Percentiles rank a stretch among this genome's conserved stretches.
These are phyloP conservation scores for Aphidius ervi DNA, from an alignment of 1,140 invertebrate species.

Conservation along the genomic window DNA sequence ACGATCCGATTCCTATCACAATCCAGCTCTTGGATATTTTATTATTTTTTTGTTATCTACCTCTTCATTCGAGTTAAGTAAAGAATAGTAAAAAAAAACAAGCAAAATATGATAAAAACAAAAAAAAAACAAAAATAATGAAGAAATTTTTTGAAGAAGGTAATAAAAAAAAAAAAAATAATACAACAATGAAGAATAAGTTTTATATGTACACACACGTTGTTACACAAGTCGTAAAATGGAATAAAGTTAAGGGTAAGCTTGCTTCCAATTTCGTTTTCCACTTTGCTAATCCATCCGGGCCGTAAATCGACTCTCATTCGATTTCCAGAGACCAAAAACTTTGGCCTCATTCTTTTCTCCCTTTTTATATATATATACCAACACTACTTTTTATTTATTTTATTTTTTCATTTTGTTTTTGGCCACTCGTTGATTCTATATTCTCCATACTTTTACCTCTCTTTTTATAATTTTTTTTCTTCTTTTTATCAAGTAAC, in stretches of 20 bases:
- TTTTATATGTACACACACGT: slow-evolving; percentile 1
- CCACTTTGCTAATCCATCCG: slow-evolving; percentile 8
- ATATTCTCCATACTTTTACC: no score
- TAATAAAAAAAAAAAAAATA: background rate
- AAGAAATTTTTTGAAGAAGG: background rate
- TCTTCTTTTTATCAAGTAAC: no score
- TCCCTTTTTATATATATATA: no score
- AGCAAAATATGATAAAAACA: background rate
- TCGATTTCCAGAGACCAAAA: background rate
- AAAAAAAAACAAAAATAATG: background rate
- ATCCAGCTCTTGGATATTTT: no score
- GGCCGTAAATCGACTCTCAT: slow-evolving; percentile 6
- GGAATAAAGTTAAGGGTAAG: slow-evolving; percentile 1
- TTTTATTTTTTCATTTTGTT: no score
- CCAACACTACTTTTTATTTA: background rate
- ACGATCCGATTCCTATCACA: no score
- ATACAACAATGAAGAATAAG: background rate
- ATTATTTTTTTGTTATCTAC: no score
- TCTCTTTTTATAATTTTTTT: no score
- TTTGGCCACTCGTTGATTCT: no score
- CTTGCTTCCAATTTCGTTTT: background rate
- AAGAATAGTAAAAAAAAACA: no score
- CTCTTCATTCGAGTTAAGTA: no score
- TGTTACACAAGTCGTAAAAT: slow-evolving; percentile 8
- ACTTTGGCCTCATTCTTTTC: slow-evolving; percentile 6